These are phyloP conservation scores for Orchesellides sinensis DNA, from an alignment of 2,888 invertebrate genomes.

Conservation along the genomic window DNA sequence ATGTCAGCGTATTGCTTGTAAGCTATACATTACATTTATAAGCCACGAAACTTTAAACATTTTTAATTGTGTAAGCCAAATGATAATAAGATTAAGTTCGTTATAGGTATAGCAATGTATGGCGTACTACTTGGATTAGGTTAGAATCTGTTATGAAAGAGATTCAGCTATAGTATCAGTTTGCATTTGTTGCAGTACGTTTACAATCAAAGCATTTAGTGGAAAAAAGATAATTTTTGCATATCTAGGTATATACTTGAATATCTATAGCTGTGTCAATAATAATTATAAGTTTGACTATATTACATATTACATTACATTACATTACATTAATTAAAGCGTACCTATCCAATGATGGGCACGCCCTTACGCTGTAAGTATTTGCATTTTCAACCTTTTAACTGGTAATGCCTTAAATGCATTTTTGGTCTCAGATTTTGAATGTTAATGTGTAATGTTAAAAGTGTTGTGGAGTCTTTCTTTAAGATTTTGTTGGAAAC, in stretches of 20 bases:
- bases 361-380: not conserved
- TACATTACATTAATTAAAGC: no score
- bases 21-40: no score
- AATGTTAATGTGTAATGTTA: not conserved
- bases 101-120: not conserved
- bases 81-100: not conserved
- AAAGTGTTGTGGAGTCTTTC: slow-evolving; percentile 31
- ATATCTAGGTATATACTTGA: no score
- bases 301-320: no score
- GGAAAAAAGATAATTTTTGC: no score
- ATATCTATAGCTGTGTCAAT: no score
- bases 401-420: slow-evolving; percentile 26
- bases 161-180: no score
- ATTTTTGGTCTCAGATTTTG: slow-evolving; percentile 48
- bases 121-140: not conserved
- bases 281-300: no score
- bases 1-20: slow-evolving; percentile 17
- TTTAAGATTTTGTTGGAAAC: slow-evolving; percentile 29
- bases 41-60: slow-evolving; percentile 8
- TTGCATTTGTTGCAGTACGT: not conserved
- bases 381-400: slow-evolving; percentile 17
- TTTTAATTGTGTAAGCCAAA: slow-evolving; percentile 21
- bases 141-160: not conserved
- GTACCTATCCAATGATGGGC: no score
- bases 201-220: slow-evolving; percentile 3